phyloP scores from a whole-genome alignment of 2,888 invertebrate genomes.

The Campoletis raptor region DNA sequence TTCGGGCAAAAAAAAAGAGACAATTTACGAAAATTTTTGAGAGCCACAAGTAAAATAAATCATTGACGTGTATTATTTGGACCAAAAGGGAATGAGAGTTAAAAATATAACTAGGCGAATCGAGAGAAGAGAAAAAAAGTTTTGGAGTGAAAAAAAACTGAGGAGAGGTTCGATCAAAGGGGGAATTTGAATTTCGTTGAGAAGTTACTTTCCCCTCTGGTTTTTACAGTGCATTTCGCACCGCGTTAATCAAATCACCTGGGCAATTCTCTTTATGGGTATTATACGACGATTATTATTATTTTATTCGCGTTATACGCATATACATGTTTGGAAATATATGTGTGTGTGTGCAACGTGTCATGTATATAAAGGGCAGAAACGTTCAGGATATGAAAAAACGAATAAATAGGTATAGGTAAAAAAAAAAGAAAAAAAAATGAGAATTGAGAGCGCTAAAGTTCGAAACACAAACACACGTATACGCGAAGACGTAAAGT shows the following conservation, averaged over 20 bases:
- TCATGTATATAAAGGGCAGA: slow-evolving; percentile 38
- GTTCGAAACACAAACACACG: slow-evolving; percentile 37
- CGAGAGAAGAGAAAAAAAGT: slow-evolving; percentile 54
- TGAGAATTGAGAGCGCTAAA: slow-evolving; percentile 40
- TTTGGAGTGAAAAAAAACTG: slow-evolving; percentile 31
- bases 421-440: slow-evolving; percentile 24
- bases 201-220: slow-evolving; percentile 4
- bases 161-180: slow-evolving; percentile 54
- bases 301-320: slow-evolving; percentile 63
- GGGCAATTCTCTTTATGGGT: slow-evolving; percentile 71
- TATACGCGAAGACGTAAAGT: slow-evolving; percentile 56
- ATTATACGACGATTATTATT: slow-evolving; percentile 72
- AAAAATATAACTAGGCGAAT: slow-evolving; percentile 57
- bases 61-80: background rate
- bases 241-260: slow-evolving; percentile 73
- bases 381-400: slow-evolving; percentile 44
- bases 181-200: slow-evolving; percentile 46
- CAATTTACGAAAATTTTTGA: background rate
- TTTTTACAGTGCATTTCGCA: slow-evolving; percentile 62
- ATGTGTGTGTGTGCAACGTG: slow-evolving; percentile 15
- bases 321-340: background rate
- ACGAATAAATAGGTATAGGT: slow-evolving; percentile 49
- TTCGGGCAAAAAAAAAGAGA: background rate
- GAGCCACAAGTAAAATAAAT: background rate
- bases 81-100: background rate